Evolutionary conservation across 1,140 invertebrate genomes (phyloP).

Genomic region (Trachymyrmex septentrionalis): DNA sequence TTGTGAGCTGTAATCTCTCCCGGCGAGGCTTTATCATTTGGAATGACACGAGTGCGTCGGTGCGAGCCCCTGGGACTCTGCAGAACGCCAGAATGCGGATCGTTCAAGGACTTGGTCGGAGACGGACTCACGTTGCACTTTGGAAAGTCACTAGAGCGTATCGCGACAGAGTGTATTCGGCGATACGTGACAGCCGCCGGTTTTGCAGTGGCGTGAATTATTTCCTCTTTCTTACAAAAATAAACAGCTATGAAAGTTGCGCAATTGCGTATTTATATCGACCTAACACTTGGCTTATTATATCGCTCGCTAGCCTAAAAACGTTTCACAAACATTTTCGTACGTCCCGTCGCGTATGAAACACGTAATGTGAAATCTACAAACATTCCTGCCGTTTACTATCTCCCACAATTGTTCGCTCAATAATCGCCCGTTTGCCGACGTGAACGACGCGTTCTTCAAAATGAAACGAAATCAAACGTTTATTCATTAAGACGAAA

Average conservation of each 20-base stretch:
- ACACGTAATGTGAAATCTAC: not conserved
- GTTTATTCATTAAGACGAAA: not conserved
- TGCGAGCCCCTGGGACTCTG: not conserved
- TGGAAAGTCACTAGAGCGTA: constrained; percentile 30
- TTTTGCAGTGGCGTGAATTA: constrained; percentile 36
- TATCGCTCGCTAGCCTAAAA: not conserved
- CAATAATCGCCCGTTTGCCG: not conserved
- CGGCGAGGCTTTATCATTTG: not conserved
- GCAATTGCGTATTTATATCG: constrained; percentile 30
- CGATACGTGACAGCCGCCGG: constrained; percentile 16
- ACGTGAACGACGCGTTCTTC: not conserved
- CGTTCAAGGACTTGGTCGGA: constrained; percentile 30
- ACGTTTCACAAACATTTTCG: not conserved
- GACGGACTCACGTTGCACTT: constrained; percentile 15
- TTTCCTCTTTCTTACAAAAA: not conserved
- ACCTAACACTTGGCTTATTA: not conserved
- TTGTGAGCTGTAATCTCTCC: not conserved
- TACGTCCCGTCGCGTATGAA: not conserved
- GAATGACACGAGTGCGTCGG: not conserved
- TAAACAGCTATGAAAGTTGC: constrained; percentile 45
- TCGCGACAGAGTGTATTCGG: constrained; percentile 21
- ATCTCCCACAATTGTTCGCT: not conserved
- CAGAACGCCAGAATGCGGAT: constrained; percentile 21
- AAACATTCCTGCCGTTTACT: not conserved
- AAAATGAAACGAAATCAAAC: constrained; percentile 35